Evolutionary conservation across 2,113 vertebrate species (phyloP).

Genomic region (Chrysochloris asiatica): DNA sequence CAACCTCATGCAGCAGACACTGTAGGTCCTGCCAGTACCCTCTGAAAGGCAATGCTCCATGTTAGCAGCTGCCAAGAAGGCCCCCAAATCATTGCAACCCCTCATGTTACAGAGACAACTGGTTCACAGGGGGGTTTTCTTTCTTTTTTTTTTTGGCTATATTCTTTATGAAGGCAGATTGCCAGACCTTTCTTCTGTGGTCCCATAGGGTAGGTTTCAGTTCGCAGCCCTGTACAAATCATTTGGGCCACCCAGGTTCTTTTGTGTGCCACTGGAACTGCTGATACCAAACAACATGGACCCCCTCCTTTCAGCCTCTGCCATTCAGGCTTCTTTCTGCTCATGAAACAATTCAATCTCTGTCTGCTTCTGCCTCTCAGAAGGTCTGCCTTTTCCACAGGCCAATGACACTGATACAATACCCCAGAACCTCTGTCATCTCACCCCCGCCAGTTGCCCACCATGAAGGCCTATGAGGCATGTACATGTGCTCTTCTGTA

Average conservation of each 20-base stretch:
- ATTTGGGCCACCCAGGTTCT: not conserved
- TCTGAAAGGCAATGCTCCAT: not conserved
- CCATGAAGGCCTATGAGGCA: not conserved
- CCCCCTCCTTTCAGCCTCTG: not conserved
- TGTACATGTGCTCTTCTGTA: accelerated
- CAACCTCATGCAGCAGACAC: too few relatives aligned
- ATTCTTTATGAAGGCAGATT: not conserved
- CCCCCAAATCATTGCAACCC: not conserved
- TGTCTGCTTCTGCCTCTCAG: not conserved
- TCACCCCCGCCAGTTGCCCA: not conserved
- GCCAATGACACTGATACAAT: not conserved
- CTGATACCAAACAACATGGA: not conserved
- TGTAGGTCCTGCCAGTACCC: not conserved
- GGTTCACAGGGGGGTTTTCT: not conserved
- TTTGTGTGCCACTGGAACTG: not conserved
- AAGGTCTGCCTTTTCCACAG: not conserved
- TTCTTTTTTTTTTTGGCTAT: too few relatives aligned
- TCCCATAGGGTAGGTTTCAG: not conserved
- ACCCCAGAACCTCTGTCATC: not conserved
- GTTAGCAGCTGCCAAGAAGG: not conserved
- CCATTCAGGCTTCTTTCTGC: not conserved
- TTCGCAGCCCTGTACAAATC: not conserved
- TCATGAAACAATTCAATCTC: not conserved
- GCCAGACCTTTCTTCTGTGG: not conserved
- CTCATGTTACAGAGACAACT: not conserved